A percentile compares a stretch with the other conserved stretches of the same genome.
Evolutionary conservation across 2,888 invertebrate species (phyloP).

Genomic region (Leptinotarsa peninsularis): DNA sequence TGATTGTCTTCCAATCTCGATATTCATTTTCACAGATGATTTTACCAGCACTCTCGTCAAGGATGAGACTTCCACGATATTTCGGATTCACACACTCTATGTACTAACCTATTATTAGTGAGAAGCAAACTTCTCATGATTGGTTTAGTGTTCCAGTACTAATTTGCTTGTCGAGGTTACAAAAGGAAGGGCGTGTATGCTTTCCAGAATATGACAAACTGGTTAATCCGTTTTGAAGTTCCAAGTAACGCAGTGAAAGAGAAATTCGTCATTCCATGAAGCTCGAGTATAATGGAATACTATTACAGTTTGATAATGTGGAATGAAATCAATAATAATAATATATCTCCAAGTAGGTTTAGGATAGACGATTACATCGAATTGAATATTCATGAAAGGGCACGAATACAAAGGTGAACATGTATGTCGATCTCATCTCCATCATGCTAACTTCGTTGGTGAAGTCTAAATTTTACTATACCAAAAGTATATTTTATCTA

Average conservation of each 20-base stretch:
- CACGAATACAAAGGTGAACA: too few species aligned
- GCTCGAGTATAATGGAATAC: background rate
- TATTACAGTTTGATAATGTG: background rate
- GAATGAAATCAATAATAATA: too few species aligned
- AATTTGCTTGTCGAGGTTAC: conserved; percentile 17
- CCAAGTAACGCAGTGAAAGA: background rate
- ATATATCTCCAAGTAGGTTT: too few species aligned
- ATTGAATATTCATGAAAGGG: too few species aligned
- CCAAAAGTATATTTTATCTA: too few species aligned
- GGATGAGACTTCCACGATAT: background rate
- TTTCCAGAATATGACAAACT: conserved; percentile 9
- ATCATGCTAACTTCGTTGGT: too few species aligned
- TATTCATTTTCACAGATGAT: too few species aligned
- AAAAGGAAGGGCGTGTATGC: conserved; percentile 2
- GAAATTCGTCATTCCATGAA: background rate
- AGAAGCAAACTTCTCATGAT: conserved; percentile 1
- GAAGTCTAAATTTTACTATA: too few species aligned
- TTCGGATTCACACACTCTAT: background rate
- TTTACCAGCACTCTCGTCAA: background rate
- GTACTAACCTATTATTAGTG: conserved; percentile 16
- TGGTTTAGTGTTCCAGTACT: conserved; percentile 11
- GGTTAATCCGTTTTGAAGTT: conserved; percentile 13
- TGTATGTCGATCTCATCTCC: too few species aligned
- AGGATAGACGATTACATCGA: too few species aligned
- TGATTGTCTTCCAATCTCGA: too few species aligned